phyloP scores from a whole-genome alignment of 1,140 invertebrate genomes.

The Pseudachorutes palmiensis region DNA sequence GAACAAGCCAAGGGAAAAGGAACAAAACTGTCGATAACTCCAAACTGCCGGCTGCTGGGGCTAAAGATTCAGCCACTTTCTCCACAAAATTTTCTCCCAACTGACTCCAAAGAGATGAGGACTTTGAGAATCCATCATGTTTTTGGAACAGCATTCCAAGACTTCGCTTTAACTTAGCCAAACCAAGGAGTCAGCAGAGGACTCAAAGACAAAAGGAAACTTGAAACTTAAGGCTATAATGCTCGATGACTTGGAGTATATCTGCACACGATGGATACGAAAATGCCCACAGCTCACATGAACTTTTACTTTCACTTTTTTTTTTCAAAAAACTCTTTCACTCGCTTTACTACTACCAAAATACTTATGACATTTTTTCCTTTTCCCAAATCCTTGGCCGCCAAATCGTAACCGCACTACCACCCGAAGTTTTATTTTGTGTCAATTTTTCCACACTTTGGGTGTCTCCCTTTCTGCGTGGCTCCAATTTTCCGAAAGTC shows the following conservation, averaged over 20 bases:
- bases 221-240: neutral
- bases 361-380: too few relatives aligned
- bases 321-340: too few relatives aligned
- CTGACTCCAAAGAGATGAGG: neutral
- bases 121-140: too few relatives aligned
- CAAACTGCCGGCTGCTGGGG: neutral
- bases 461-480: neutral
- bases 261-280: neutral
- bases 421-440: conserved; percentile 13
- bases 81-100: too few relatives aligned
- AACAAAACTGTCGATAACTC: neutral
- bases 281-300: neutral
- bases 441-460: neutral
- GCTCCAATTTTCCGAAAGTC: neutral
- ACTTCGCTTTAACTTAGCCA: too few relatives aligned
- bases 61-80: too few relatives aligned
- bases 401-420: conserved; percentile 2
- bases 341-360: too few relatives aligned
- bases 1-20: neutral
- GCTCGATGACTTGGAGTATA: too few relatives aligned
- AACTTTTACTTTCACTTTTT: conserved; percentile 4
- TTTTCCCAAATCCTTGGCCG: neutral
- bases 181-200: neutral
- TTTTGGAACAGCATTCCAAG: too few relatives aligned
- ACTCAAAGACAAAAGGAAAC: neutral